These are phyloP conservation scores for Corythornis vintsioides DNA, from an alignment of 2,113 vertebrate genomes.

Conservation along the genomic window DNA sequence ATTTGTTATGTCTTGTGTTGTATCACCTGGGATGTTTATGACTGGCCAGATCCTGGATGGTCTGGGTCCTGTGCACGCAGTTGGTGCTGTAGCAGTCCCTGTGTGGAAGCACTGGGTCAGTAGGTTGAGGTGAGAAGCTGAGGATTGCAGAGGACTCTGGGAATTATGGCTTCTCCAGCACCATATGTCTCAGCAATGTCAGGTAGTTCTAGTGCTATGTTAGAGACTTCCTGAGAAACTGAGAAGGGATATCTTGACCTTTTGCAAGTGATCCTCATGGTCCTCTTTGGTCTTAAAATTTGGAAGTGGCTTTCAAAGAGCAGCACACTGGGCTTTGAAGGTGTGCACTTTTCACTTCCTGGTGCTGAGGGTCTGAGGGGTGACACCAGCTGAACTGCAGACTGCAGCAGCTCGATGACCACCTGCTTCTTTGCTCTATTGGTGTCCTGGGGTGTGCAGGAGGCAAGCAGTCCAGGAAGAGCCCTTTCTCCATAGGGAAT, in stretches of 20 bases:
- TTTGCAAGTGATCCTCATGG: neutral
- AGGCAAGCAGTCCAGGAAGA: neutral
- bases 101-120: neutral
- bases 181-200: neutral
- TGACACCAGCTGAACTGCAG: neutral
- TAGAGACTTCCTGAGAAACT: neutral
- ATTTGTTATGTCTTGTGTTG: neutral
- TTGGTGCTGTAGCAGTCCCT: neutral
- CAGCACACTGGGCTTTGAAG: rapidly evolving
- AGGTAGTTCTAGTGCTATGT: neutral
- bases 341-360: rapidly evolving
- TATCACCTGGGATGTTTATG: neutral
- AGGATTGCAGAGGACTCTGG: neutral
- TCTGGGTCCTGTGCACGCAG: neutral
- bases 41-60: neutral
- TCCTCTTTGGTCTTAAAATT: neutral
- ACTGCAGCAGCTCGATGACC: neutral
- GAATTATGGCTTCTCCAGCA: neutral
- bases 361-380: neutral
- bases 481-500: rapidly evolving
- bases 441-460: neutral
- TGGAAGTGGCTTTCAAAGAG: neutral
- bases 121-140: neutral
- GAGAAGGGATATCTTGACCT: neutral
- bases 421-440: neutral